Evolutionary conservation across 2,113 vertebrate genomes (phyloP), one percentile per base, ranked within the genome.

Genomic region (Crocuta crocuta): DNA sequence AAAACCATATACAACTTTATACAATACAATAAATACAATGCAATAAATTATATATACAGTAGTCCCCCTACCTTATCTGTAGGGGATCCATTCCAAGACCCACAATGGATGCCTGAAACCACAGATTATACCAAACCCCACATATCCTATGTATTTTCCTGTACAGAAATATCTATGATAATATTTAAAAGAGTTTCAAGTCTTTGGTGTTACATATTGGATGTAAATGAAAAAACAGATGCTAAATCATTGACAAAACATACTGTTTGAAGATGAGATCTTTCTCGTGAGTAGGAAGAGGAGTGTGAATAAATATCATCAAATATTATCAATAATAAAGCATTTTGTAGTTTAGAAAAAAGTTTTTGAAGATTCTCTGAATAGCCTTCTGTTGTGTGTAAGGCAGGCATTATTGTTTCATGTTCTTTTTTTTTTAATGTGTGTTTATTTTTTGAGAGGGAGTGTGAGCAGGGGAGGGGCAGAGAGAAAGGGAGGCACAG

Each of bases 261-360:
- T 8, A 70, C 39, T 31, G 35, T 70, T 89, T 82, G 45, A 85
- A 71, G 15, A 79, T 31, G 21, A 10, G 17, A 33, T 61, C 63
- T 55, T 74, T 94, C 86, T 48, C 21, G 15, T 31, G 24, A 91
- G 2, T 81, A 89, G 5, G 28, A 13, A 66, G 66, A 93, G 19
- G 58, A 90, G 24, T 48, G 28, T 79, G 1, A 76, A 92, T 81
- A 95, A 55, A 89, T 87, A 43, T 61, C 61, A 89, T 48, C 31
- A 95, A 94, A 70, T 48, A 24, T 43, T 71, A 53, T 85, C 58
- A 84, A 66, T 79, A 88, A 83, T 61, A 80, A 95, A 80, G 26
- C 28, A 63, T 45, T 94, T 58, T 74, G 17, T 74, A 80, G 48
- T 45, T 94, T 13, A 24, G 39, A 66, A 76, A 82, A 2, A 74